Percentiles rank a stretch among this genome's conserved stretches.
Conservation (phyloP, 2,888 invertebrate genomes). For the Bugula neritina region DNA sequence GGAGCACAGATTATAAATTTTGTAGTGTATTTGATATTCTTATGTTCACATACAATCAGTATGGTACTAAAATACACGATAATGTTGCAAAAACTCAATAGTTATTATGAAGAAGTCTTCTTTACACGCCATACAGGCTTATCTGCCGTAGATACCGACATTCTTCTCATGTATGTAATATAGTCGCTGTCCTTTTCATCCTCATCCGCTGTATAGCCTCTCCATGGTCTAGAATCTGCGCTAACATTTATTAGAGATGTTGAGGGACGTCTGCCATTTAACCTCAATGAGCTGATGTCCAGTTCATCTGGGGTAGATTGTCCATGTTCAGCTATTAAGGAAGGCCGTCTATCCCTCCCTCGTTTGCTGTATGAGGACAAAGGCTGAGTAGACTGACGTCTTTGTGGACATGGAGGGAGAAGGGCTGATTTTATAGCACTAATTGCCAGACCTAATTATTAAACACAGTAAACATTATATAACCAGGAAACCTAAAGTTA, state of each 20-base stretch:
- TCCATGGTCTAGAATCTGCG: background rate
- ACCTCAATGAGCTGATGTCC: background rate
- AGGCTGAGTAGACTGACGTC: background rate
- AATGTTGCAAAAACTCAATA: too few relatives aligned
- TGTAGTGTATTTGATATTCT: too few relatives aligned
- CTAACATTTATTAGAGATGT: background rate
- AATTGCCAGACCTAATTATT: background rate
- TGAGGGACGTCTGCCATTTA: background rate
- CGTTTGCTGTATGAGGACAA: background rate
- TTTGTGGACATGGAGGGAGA: background rate
- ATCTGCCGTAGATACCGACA: background rate
- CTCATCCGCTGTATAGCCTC: background rate
- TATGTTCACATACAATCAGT: too few relatives aligned
- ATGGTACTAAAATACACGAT: too few relatives aligned
- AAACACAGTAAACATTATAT: too few relatives aligned
- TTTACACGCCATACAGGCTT: too few relatives aligned
- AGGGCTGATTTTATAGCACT: constrained; percentile 5
- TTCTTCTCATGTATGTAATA: background rate
- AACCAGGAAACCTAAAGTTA: too few relatives aligned
- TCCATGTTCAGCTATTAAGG: background rate
- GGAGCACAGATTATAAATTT: too few relatives aligned
- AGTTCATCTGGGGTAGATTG: background rate
- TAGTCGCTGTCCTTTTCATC: background rate
- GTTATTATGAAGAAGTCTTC: too few relatives aligned
- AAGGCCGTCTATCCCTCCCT: background rate